Evolutionary conservation across 1,140 invertebrate species (phyloP), one percentile per base, ranked within the genome.

Genomic region (Anthonomus grandis): DNA sequence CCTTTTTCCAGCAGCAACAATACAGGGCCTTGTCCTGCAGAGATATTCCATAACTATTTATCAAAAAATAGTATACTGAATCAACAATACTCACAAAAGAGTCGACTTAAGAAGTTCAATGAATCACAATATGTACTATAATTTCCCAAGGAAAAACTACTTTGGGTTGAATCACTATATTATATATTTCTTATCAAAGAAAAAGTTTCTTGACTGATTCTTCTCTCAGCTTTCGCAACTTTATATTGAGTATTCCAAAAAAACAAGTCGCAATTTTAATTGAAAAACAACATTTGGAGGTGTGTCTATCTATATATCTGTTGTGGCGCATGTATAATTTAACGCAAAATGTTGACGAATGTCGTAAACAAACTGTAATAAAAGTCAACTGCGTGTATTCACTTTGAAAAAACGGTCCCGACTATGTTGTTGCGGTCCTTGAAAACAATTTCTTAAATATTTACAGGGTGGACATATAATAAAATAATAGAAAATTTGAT

Each of bases 211-310:
- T 31, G n/a, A 31, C 27, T 31, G 27, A 31, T 6, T n/a, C 12
- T 4, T 13, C n/a, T 17, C 12, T 13, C 17, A 38, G 36, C 17
- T 5, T 13, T 5, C 18, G 18, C 44, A 15, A 37, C 23, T 49
- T 49, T 49, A 49, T 49, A 12, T 13, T 5, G 12, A 13, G 18
- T 19, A 37, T 24, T 41, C 19, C 41, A 12, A 22, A 51, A 51
- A 50, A 51, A 51, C 49, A 51, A 39, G 49, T 41, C 49, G 49
- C 49, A 51, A 51, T 51, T 38, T 49, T 34, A 17, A 5, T 8
- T 3, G 21, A 27, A 46, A 46, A 46, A 25, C 17, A 25, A 39
- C 10, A 12, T 27, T 46, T 46, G 44, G 23, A 46, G 44, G 44
- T 46, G 44, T 27, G 44, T 46, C 22, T n/a, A n/a, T n/a, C n/a